Evolutionary conservation across 2,113 vertebrate species (phyloP).

Genomic region (Sciurus niger): DNA sequence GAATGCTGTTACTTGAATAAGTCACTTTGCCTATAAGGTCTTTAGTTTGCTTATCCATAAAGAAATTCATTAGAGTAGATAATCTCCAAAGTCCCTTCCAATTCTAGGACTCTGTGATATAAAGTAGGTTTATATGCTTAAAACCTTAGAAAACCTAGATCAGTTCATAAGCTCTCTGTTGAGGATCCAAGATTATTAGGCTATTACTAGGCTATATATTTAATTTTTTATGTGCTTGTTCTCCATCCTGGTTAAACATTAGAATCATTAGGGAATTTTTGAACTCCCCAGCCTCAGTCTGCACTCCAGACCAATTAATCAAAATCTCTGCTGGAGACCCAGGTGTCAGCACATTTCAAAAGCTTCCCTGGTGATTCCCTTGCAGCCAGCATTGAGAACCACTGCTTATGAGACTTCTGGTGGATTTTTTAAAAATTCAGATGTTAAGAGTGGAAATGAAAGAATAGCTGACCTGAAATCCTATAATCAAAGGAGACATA

Average conservation of each 20-base stretch:
- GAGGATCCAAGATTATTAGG: background rate
- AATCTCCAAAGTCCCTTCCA: background rate
- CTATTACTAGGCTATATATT: background rate
- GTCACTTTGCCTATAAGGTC: background rate
- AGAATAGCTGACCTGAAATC: slow-evolving; percentile 28
- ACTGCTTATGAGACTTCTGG: background rate
- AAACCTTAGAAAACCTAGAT: background rate
- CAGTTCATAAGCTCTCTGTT: background rate
- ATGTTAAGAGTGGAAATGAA: slow-evolving; percentile 26
- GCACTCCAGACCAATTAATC: background rate
- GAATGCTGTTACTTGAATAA: background rate
- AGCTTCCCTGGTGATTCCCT: background rate
- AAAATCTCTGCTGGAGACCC: background rate
- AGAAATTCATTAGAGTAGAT: background rate
- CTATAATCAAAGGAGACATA: background rate
- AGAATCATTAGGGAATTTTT: background rate
- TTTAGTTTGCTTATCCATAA: background rate
- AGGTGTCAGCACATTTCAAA: background rate
- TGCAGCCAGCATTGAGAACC: background rate
- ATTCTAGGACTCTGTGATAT: background rate
- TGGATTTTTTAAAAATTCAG: background rate
- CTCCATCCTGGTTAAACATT: background rate
- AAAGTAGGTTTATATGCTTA: background rate
- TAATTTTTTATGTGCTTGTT: background rate
- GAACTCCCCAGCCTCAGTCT: background rate